Conservation (phyloP, 2,113 vertebrate species). For the Bubo scandiacus region DNA sequence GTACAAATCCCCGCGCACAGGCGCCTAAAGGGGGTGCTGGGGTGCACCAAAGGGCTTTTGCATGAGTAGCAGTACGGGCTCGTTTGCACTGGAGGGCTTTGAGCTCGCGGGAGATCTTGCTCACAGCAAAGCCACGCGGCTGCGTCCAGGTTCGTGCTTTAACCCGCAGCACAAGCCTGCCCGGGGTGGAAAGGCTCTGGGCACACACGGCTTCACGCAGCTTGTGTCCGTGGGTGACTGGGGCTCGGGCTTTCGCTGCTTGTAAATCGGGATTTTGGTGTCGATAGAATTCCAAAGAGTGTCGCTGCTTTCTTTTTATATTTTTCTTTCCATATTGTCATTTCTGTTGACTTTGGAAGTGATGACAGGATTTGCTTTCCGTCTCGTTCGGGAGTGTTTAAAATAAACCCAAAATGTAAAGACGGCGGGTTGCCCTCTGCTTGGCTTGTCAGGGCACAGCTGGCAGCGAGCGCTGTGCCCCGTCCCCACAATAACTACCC, state of each 20-base stretch:
- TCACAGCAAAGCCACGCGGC: background rate
- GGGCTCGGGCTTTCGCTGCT: too few relatives aligned
- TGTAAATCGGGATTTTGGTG: background rate
- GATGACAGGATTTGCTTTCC: background rate
- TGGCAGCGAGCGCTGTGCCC: rapidly evolving
- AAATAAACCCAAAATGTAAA: background rate
- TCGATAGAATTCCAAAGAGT: rapidly evolving
- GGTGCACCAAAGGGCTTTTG: rapidly evolving
- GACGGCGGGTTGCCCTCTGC: rapidly evolving
- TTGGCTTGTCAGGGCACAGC: rapidly evolving
- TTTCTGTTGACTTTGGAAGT: background rate
- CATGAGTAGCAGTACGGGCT: rapidly evolving
- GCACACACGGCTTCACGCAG: rapidly evolving
- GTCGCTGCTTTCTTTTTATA: background rate
- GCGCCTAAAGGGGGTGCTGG: rapidly evolving
- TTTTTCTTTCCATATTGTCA: background rate
- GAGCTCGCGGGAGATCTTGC: rapidly evolving
- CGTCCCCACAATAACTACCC: rapidly evolving
- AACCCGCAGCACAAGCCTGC: rapidly evolving
- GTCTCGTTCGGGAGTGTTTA: background rate
- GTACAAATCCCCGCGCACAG: rapidly evolving
- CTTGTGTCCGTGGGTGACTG: rapidly evolving
- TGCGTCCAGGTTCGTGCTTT: background rate
- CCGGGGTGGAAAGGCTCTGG: background rate
- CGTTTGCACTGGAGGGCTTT: rapidly evolving